These are phyloP conservation scores for Drosophila diplacantha DNA, from an alignment of 2,888 invertebrate species.

Conservation along the genomic window DNA sequence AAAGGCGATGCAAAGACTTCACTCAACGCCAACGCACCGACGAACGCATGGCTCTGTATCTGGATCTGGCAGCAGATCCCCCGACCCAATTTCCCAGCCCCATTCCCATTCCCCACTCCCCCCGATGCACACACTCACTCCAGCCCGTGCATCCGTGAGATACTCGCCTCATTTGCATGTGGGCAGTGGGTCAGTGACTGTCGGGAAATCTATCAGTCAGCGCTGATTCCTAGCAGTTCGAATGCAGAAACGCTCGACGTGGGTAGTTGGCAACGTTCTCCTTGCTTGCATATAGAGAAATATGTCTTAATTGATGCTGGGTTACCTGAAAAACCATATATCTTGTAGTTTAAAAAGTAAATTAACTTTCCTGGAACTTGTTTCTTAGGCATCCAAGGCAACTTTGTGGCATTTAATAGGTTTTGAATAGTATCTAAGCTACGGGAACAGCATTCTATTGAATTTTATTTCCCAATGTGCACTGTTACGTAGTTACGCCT, in stretches of 20 bases:
- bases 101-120: conserved; percentile 17
- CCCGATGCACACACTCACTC: conserved; percentile 14
- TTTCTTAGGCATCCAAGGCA: too few species aligned
- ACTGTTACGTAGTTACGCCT: background rate
- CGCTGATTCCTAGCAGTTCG: conserved; percentile 9
- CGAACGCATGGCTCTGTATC: conserved; percentile 35
- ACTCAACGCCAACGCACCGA: conserved; percentile 67
- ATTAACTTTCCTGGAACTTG: background rate
- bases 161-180: conserved; percentile 57
- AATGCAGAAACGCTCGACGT: conserved; percentile 11
- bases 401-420: background rate
- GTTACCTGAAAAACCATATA: background rate
- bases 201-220: conserved; percentile 50
- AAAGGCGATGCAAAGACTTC: conserved; percentile 47
- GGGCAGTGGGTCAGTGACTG: conserved; percentile 64
- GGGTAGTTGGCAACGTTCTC: conserved; percentile 13
- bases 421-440: background rate
- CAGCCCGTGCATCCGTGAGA: conserved; percentile 10
- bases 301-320: background rate
- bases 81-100: conserved; percentile 34
- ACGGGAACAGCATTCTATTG: too few species aligned
- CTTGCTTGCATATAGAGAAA: background rate
- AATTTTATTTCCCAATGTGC: background rate
- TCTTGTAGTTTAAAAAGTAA: background rate
- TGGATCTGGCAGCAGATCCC: conserved; percentile 28